phyloP scores from a whole-genome alignment of 2,113 vertebrate genomes.

The Calyptommatus sinebrachiatus region DNA sequence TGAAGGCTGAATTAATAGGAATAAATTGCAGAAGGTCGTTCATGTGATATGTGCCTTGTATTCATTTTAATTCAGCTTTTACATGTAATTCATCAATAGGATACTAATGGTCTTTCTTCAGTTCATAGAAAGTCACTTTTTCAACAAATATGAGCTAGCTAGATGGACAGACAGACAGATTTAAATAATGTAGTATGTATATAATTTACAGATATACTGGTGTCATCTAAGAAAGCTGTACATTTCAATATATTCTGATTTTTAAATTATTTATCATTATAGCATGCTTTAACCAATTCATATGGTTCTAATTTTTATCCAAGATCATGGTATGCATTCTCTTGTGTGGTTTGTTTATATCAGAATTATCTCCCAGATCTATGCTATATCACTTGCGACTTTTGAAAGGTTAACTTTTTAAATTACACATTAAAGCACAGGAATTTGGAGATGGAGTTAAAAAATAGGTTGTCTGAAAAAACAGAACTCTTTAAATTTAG shows the following conservation, averaged over 20 bases:
- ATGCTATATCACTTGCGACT: neutral
- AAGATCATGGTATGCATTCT: neutral
- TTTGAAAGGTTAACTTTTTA: neutral
- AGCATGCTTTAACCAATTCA: slow-evolving; percentile 29
- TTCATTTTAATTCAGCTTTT: slow-evolving; percentile 64
- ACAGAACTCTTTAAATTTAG: rapidly evolving
- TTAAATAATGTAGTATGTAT: neutral
- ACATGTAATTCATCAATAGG: slow-evolving; percentile 55
- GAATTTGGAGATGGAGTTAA: no score
- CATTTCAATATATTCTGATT: slow-evolving; percentile 57
- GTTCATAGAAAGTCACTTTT: slow-evolving; percentile 30
- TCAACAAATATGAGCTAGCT: slow-evolving; percentile 35
- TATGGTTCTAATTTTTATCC: neutral
- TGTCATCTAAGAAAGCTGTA: slow-evolving; percentile 33
- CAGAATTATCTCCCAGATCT: neutral
- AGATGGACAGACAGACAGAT: neutral
- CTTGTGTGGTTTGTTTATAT: neutral
- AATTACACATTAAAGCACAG: neutral
- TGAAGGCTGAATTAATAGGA: slow-evolving; percentile 59
- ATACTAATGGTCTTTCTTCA: slow-evolving; percentile 38
- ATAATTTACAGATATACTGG: neutral
- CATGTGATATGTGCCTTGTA: slow-evolving; percentile 57
- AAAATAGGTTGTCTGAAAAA: neutral
- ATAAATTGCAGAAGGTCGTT: slow-evolving; percentile 58
- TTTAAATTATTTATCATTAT: slow-evolving; percentile 46